Conservation (phyloP, 2,113 vertebrate genomes). For the Pseudopipra pipra region DNA sequence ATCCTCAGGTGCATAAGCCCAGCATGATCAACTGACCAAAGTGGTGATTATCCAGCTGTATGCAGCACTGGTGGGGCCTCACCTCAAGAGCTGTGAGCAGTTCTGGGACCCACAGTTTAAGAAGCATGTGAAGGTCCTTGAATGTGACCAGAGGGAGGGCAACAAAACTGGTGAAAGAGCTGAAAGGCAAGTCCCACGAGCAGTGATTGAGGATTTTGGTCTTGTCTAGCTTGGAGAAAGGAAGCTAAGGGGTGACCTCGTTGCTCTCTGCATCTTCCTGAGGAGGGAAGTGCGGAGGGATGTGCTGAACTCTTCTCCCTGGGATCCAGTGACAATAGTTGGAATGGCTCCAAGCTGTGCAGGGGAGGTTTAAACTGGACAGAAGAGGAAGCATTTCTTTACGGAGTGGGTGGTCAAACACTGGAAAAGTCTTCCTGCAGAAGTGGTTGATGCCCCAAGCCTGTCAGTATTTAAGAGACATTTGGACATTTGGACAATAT, state of each 20-base stretch:
- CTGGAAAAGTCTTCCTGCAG: not conserved
- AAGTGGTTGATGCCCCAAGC: not conserved
- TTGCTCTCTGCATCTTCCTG: not conserved
- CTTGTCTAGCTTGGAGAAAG: not conserved
- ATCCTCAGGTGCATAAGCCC: not conserved
- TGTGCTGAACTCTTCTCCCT: not conserved
- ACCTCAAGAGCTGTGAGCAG: not conserved
- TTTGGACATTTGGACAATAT: not conserved
- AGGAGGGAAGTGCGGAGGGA: not conserved
- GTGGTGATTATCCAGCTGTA: not conserved
- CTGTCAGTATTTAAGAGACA: not conserved
- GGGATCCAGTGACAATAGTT: accelerated
- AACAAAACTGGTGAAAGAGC: not conserved
- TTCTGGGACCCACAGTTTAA: not conserved
- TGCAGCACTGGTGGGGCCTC: accelerated
- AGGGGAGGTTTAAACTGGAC: not conserved
- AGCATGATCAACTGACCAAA: not conserved
- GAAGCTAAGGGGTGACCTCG: not conserved
- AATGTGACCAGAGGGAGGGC: accelerated
- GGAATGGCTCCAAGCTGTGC: not conserved
- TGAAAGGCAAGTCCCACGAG: not conserved
- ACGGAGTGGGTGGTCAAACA: accelerated
- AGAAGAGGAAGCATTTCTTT: not conserved
- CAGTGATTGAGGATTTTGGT: accelerated
- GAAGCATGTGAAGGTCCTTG: not conserved